These are phyloP conservation scores for Eufriesea mexicana DNA, from an alignment of 1,140 invertebrate species.

Conservation along the genomic window DNA sequence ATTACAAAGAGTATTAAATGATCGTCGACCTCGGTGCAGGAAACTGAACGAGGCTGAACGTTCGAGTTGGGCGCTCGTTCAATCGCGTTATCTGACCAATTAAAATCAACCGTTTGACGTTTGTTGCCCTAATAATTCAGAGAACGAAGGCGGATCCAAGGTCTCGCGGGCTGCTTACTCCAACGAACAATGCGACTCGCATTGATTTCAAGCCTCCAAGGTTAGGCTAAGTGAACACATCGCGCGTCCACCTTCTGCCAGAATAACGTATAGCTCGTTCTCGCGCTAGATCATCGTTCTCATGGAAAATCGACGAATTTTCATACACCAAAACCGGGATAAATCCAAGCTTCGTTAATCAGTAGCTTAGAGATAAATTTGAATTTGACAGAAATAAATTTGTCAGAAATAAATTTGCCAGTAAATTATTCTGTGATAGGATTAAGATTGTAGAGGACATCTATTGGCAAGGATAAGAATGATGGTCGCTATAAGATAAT, in stretches of 20 bases:
- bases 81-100: constrained; percentile 65
- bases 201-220: constrained; percentile 61
- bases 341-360: too few relatives aligned
- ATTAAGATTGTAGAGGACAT: too few relatives aligned
- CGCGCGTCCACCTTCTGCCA: background rate
- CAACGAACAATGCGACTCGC: constrained; percentile 62
- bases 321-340: too few relatives aligned
- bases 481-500: too few relatives aligned
- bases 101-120: constrained; percentile 71
- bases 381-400: too few relatives aligned
- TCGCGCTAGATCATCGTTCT: background rate
- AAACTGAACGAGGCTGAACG: constrained; percentile 9
- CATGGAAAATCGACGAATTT: background rate
- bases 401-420: too few relatives aligned
- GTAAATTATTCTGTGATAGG: too few relatives aligned
- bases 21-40: constrained; percentile 22
- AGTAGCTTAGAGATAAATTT: too few relatives aligned
- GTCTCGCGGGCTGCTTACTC: constrained; percentile 46
- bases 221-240: constrained; percentile 31
- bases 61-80: constrained; percentile 47
- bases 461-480: too few relatives aligned
- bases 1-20: constrained; percentile 10
- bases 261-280: background rate
- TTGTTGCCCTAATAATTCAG: constrained; percentile 72
- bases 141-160: constrained; percentile 67